Conservation (phyloP, 2,888 invertebrate species). For the Macropis europaea region DNA sequence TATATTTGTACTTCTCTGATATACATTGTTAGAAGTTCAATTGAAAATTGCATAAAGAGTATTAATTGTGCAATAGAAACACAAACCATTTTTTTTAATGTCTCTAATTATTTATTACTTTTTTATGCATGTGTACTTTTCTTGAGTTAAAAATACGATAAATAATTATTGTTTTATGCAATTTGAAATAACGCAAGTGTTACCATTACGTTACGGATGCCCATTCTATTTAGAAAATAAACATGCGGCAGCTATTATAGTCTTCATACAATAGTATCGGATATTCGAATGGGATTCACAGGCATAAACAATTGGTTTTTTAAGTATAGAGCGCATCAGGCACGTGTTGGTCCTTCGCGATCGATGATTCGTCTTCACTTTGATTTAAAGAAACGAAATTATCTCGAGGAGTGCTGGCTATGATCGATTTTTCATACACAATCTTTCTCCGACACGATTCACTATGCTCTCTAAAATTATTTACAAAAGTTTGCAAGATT, state of each 20-base stretch:
- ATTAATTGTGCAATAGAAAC: too few species aligned
- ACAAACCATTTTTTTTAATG: too few species aligned
- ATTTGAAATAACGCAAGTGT: too few species aligned
- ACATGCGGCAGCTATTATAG: not conserved
- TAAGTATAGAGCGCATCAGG: constrained; percentile 32
- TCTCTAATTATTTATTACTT: too few species aligned
- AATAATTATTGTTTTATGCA: not conserved
- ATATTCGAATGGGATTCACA: constrained; percentile 13
- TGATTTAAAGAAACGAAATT: not conserved
- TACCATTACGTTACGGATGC: not conserved
- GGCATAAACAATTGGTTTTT: not conserved
- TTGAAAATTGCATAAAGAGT: too few species aligned
- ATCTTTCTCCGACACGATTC: not conserved
- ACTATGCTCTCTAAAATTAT: not conserved
- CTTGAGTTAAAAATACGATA: too few species aligned
- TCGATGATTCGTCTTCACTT: not conserved
- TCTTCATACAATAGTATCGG: not conserved
- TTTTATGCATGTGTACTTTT: too few species aligned
- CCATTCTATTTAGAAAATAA: not conserved
- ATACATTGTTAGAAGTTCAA: too few species aligned
- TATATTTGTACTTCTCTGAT: too few species aligned
- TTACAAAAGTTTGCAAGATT: not conserved
- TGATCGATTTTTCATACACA: not conserved
- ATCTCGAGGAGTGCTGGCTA: not conserved
- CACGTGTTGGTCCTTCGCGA: constrained; percentile 49